phyloP scores from a whole-genome alignment of 2,113 vertebrate species.

The Oostethus manadensis region DNA sequence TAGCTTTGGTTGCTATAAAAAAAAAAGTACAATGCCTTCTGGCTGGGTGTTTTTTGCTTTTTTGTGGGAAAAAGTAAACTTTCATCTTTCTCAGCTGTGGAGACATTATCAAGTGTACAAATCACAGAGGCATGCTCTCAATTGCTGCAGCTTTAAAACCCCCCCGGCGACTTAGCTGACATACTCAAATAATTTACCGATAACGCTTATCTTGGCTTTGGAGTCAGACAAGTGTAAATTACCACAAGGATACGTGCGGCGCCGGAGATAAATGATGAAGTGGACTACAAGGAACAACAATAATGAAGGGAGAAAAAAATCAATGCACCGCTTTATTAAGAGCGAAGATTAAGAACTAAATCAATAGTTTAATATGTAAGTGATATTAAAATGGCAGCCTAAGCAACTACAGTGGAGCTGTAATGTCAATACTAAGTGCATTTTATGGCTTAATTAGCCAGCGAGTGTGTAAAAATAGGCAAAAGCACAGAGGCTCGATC shows the following conservation, averaged over 20 bases:
- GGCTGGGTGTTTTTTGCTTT: conserved; percentile 25
- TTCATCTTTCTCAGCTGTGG: conserved; percentile 39
- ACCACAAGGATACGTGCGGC: conserved; percentile 22
- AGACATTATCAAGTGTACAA: conserved; percentile 46
- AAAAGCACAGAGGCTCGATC: conserved; percentile 24
- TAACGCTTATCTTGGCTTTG: conserved; percentile 49
- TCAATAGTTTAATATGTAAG: conserved; percentile 34
- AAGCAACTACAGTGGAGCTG: background rate
- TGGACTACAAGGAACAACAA: conserved; percentile 15
- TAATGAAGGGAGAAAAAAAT: conserved; percentile 7
- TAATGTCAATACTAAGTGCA: conserved; percentile 29
- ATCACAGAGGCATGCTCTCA: conserved; percentile 40
- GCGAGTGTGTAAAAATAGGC: conserved; percentile 19
- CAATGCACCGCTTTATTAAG: conserved; percentile 10
- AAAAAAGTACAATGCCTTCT: conserved; percentile 43
- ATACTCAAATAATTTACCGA: conserved; percentile 38
- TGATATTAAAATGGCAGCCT: conserved; percentile 15
- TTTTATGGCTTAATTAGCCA: conserved; percentile 37
- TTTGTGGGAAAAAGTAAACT: conserved; percentile 29
- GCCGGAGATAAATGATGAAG: conserved; percentile 16
- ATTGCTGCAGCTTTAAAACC: conserved; percentile 46
- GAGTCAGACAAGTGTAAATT: conserved; percentile 35
- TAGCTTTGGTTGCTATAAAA: conserved; percentile 29
- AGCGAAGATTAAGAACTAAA: conserved; percentile 17
- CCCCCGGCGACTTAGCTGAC: conserved; percentile 1